Percentiles rank a stretch among this genome's conserved stretches.
Conservation (phyloP, 2,113 vertebrate genomes). For the Mixornis gularis region DNA sequence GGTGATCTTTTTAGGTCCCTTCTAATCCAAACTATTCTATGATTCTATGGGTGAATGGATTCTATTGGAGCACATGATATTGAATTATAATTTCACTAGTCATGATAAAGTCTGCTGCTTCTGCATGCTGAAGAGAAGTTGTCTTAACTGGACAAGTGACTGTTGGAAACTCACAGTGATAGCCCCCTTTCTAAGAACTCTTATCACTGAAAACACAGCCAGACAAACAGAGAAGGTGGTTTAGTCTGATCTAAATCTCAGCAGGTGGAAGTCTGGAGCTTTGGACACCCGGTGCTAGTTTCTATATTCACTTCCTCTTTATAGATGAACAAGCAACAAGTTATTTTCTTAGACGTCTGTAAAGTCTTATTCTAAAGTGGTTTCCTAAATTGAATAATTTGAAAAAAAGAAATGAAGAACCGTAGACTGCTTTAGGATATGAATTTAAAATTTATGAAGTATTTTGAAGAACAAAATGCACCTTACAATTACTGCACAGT, state of each 20-base stretch:
- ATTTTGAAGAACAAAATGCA: not conserved
- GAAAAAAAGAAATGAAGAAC: not conserved
- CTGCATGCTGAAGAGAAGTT: not conserved
- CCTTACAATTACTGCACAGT: not conserved
- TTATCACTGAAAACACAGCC: not conserved
- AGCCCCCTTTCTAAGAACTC: not conserved
- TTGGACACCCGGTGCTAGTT: not conserved
- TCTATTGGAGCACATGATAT: not conserved
- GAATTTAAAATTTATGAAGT: not conserved
- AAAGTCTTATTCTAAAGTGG: not conserved
- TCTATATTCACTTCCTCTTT: not conserved
- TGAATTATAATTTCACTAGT: not conserved
- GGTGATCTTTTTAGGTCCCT: not conserved
- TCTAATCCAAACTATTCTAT: not conserved
- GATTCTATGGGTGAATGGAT: not conserved
- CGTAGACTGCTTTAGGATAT: not conserved
- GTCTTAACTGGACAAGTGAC: fast-evolving
- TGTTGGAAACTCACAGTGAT: not conserved
- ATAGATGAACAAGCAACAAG: not conserved
- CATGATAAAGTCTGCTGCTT: not conserved
- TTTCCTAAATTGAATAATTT: not conserved
- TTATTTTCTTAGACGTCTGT: not conserved
- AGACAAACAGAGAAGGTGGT: not conserved
- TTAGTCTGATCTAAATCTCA: not conserved
- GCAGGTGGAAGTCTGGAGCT: not conserved